These are phyloP conservation scores for Girardia tigrina DNA, from an alignment of 2,888 invertebrate genomes.

Conservation along the genomic window DNA sequence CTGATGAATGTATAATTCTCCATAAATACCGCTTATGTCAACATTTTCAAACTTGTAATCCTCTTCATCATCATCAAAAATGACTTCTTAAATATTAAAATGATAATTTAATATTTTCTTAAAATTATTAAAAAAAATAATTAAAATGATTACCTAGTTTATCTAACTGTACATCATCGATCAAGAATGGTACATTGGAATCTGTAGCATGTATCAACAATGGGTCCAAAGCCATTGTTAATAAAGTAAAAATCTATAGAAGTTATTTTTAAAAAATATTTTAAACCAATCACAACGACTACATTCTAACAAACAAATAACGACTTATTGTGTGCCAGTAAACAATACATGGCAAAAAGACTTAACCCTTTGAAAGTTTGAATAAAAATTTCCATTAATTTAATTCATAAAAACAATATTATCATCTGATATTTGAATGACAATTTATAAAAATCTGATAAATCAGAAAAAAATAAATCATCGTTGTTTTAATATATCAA, in stretches of 20 bases:
- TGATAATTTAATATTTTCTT: not conserved
- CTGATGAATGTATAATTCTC: not conserved
- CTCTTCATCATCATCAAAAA: not conserved
- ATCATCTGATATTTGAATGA: no score
- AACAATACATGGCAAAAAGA: no score
- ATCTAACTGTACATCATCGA: not conserved
- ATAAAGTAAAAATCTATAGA: not conserved
- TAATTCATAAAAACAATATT: no score
- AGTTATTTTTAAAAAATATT: not conserved
- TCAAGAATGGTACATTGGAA: not conserved
- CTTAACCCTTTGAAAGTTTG: no score
- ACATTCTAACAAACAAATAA: no score
- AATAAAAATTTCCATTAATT: no score
- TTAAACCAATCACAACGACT: not conserved
- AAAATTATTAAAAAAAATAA: not conserved
- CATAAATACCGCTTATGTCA: not conserved
- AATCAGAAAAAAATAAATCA: no score
- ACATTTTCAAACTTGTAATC: not conserved
- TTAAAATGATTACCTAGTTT: not conserved
- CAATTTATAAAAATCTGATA: no score
- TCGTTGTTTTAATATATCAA: no score
- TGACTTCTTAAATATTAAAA: not conserved
- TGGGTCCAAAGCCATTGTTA: slow-evolving; percentile 20
- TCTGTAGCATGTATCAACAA: not conserved
- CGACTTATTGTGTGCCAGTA: no score